A percentile compares a stretch with the other conserved stretches of the same genome.
Conservation (phyloP, 2,888 invertebrate species). For the Deladenus siricidicola region DNA sequence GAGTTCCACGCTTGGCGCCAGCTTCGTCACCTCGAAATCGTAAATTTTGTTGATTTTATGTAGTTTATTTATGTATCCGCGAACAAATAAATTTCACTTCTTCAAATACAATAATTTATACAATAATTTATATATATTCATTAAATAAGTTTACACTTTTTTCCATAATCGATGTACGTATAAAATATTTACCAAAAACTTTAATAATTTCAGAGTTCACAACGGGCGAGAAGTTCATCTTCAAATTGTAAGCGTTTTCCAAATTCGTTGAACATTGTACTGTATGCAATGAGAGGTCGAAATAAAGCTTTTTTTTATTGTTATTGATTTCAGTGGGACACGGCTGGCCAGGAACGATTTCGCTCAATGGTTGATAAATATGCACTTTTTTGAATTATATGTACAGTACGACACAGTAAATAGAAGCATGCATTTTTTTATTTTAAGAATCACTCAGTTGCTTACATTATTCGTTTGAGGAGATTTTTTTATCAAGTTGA, state of each 20-base stretch:
- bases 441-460: not conserved
- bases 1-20: constrained; percentile 32
- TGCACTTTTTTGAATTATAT: not conserved
- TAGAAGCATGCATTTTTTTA: not conserved
- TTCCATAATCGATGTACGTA: not conserved
- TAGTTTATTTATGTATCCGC: not conserved
- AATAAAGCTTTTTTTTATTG: not conserved
- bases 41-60: not conserved
- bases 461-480: not conserved
- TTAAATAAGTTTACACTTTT: not conserved
- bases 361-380: constrained; percentile 34
- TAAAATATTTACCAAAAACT: not conserved
- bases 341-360: constrained; percentile 36
- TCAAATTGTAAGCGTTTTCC: not conserved
- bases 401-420: not conserved
- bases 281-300: not conserved
- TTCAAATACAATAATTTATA: not conserved
- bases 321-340: constrained; percentile 26
- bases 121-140: too few relatives aligned
- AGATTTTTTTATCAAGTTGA: too few relatives aligned
- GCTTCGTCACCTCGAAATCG: constrained; percentile 24
- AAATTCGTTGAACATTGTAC: too few relatives aligned
- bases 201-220: not conserved
- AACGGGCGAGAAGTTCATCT: constrained; percentile 8
- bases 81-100: not conserved